Percentiles rank a stretch among this genome's conserved stretches.
These are phyloP conservation scores for Neopelma chrysocephalum DNA, from an alignment of 2,797 vertebrate species.

Conservation along the genomic window DNA sequence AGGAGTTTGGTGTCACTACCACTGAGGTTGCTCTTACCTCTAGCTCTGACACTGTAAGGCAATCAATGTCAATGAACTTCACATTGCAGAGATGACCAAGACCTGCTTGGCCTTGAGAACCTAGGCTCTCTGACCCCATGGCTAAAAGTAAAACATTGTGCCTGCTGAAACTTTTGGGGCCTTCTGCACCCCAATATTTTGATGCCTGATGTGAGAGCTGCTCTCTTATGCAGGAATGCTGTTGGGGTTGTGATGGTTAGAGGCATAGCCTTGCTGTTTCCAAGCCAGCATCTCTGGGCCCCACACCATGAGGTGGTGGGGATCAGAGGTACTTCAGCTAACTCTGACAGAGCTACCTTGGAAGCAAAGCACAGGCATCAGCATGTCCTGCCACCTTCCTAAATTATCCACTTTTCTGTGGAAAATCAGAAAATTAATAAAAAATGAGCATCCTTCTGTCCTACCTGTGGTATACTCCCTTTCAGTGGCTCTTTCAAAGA, in stretches of 20 bases:
- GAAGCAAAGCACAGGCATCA: background rate
- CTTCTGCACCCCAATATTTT: background rate
- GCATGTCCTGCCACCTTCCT: rapidly evolving
- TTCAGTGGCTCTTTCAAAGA: background rate
- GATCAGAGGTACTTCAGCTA: background rate
- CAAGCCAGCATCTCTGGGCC: background rate
- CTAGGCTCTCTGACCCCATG: background rate
- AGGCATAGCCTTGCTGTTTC: rapidly evolving
- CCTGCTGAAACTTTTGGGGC: background rate
- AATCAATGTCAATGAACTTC: background rate
- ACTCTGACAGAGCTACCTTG: background rate
- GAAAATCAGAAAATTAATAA: background rate
- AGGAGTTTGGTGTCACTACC: background rate
- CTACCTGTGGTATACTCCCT: background rate
- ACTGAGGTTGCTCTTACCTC: background rate
- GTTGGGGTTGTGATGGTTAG: background rate
- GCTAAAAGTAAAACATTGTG: background rate
- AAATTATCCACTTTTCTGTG: background rate
- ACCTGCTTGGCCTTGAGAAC: background rate
- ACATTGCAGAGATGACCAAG: background rate
- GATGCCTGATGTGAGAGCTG: background rate
- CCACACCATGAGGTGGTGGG: too few relatives aligned
- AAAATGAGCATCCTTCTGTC: background rate
- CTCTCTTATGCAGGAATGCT: background rate
- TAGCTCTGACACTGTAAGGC: background rate